A percentile compares a stretch with the other conserved stretches of the same genome.
Conservation (phyloP, 2,797 vertebrate genomes). For the Bovichtus diacanthus region DNA sequence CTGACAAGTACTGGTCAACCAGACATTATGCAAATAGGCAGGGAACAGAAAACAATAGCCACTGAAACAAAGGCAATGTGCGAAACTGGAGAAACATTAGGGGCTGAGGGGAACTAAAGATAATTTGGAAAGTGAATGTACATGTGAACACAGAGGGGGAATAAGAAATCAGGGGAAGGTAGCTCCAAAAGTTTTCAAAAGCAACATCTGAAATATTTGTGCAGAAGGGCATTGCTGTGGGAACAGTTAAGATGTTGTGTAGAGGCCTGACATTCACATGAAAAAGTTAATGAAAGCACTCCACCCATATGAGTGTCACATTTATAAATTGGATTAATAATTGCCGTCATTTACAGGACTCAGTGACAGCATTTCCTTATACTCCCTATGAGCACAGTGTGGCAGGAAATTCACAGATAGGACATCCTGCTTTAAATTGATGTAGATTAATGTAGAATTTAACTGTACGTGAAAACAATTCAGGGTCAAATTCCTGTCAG, state of each 20-base stretch:
- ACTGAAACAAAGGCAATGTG: background rate
- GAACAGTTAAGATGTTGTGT: background rate
- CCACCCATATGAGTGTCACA: no score
- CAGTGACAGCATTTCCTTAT: background rate
- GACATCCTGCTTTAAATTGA: background rate
- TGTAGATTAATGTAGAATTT: background rate
- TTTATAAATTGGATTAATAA: background rate
- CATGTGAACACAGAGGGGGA: background rate
- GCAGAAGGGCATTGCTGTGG: background rate
- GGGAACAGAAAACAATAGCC: background rate
- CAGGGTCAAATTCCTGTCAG: background rate
- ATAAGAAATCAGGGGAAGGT: background rate
- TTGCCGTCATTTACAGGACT: slow-evolving; percentile 5
- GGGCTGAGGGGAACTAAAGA: background rate
- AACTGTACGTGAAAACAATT: background rate
- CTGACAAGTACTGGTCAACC: background rate
- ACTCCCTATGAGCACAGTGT: background rate
- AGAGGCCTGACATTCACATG: background rate
- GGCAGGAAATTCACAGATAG: background rate
- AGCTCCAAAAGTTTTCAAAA: background rate
- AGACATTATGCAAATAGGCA: background rate
- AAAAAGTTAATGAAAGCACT: background rate
- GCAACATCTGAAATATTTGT: background rate
- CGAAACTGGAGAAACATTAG: background rate
- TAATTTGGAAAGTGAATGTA: background rate